phyloP scores from a whole-genome alignment of 1,140 invertebrate genomes.

The Aphelenchoides avenae region DNA sequence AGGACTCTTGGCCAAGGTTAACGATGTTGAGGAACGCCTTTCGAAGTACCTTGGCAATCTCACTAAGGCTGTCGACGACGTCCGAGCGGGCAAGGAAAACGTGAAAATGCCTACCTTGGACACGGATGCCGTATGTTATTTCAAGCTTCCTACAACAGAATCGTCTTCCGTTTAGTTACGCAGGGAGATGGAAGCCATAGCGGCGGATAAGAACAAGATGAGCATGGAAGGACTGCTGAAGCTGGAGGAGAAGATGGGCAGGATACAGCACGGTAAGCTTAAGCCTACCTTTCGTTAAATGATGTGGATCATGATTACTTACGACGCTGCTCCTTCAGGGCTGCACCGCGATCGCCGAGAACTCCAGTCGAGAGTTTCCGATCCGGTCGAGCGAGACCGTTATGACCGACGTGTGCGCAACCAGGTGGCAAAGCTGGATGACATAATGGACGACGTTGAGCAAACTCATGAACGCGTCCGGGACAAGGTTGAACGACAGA shows the following conservation, averaged over 20 bases:
- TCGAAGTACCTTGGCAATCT: constrained; percentile 44
- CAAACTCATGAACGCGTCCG: constrained; percentile 47
- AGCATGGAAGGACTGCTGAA: constrained; percentile 56
- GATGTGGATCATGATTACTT: too few relatives aligned
- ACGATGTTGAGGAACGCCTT: constrained; percentile 42
- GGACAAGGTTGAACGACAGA: constrained; percentile 55
- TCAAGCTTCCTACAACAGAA: constrained; percentile 10
- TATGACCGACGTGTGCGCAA: constrained; percentile 29
- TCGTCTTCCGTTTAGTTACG: constrained; percentile 47
- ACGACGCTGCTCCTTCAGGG: too few relatives aligned
- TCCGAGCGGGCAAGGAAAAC: constrained; percentile 48
- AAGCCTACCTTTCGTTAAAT: too few relatives aligned
- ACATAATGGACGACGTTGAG: constrained; percentile 50
- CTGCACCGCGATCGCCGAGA: constrained; percentile 53
- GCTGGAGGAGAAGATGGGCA: constrained; percentile 50
- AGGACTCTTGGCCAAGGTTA: constrained; percentile 47
- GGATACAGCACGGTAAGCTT: constrained; percentile 50
- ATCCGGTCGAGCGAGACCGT: constrained; percentile 33
- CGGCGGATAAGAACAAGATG: constrained; percentile 55
- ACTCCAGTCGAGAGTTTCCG: constrained; percentile 33
- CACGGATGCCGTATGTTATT: constrained; percentile 45
- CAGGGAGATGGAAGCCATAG: constrained; percentile 53
- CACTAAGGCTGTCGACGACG: constrained; percentile 50
- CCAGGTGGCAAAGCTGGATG: constrained; percentile 50
- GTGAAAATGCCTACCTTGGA: constrained; percentile 49